phyloP scores from a whole-genome alignment of 2,888 invertebrate species.

The Eupithecia vulgata region DNA sequence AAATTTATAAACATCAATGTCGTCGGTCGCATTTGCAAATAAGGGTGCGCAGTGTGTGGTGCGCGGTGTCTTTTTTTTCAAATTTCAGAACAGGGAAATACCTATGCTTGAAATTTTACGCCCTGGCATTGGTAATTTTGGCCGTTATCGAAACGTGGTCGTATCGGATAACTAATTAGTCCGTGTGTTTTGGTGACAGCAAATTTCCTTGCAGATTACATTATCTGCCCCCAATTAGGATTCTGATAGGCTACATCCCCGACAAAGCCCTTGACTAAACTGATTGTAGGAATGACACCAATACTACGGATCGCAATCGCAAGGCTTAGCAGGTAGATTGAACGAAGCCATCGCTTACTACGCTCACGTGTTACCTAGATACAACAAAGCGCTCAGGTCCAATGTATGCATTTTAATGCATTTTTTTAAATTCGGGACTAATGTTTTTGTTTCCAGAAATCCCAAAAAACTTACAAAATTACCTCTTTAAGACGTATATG shows the following conservation, averaged over 20 bases:
- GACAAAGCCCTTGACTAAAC: not conserved
- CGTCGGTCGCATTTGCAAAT: not conserved
- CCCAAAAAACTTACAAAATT: not conserved
- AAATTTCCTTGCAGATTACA: constrained; percentile 1
- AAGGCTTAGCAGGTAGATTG: not conserved
- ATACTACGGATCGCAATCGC: not conserved
- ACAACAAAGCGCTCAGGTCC: not conserved
- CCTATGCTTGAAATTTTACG: not conserved
- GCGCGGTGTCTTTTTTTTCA: too few species aligned
- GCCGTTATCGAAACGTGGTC: not conserved
- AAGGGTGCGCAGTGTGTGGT: too few species aligned
- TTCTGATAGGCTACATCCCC: not conserved
- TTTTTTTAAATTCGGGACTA: not conserved
- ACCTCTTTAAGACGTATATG: not conserved
- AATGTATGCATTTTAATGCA: not conserved
- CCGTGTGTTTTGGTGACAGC: not conserved
- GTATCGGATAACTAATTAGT: not conserved
- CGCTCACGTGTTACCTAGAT: not conserved
- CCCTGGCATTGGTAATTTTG: too few species aligned
- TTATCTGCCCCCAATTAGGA: not conserved
- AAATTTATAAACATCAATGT: not conserved
- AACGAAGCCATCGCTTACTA: not conserved
- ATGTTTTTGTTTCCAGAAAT: not conserved
- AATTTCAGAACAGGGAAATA: not conserved
- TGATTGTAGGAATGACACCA: not conserved